Base-by-base conservation (phyloP, 2,888 invertebrate genomes). In the Chalcis sispes region DNA sequence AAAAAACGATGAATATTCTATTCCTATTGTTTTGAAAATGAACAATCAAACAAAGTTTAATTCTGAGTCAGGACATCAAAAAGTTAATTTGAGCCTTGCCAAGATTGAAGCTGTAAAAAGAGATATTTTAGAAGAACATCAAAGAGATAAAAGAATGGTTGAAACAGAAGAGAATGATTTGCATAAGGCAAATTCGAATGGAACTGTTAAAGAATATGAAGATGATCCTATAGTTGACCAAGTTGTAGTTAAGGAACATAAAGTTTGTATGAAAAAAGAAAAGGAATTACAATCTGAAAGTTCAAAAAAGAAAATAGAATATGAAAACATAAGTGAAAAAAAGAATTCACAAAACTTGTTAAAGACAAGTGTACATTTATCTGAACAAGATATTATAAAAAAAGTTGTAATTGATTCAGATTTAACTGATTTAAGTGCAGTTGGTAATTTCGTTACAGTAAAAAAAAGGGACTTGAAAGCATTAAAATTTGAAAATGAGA, bases 401-500 rank as follows among this genome's bases (percentile, higher is more conserved):
- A 75, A 79, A 50, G 80, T 83, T 64, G 72, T 82, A 15, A 75
- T 82, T 50, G 77, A 82, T 67, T 40, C 79, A 7, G 79, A 80
- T 75, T 75, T 81, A 65, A 72, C 69, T 25, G n/a, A n/a, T n/a
- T n/a, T n/a, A n/a, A 69, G n/a, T 25, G 18, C 77, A 64, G 76
- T 77, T 64, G 72, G 54, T 40, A 81, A 82, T 25, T 82, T 83
- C 36, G 67, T 81, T 7, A 79, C 82, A 69, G 18, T 86, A 27
- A 86, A 86, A 20, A 85, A 85, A 67, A 81, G 84, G 72, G 87
- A 87, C 76, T 80, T 87, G 29, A 87, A 87, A 79, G 79, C 82
- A 61, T 59, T 86, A 27, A 75, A 79, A 42, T 69, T 70, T 25
- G 70, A 77, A 29, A 66, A 75, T 61, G 79, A 80, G 27, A 77